Evolutionary conservation across 2,797 vertebrate species (phyloP).

Genomic region (Gila robusta): DNA sequence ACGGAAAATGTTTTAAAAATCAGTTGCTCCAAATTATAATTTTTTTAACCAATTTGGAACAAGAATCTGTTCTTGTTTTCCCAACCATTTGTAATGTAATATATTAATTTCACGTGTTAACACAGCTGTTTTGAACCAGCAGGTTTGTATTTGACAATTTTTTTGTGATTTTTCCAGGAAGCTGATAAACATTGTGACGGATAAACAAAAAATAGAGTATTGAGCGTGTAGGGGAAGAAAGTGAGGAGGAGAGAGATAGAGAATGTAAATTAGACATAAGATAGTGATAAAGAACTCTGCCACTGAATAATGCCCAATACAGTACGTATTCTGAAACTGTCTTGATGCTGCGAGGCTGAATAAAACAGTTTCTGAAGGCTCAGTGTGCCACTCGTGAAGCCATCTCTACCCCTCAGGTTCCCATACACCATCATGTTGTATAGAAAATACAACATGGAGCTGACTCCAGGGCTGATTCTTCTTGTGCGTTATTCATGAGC

Average conservation of each 20-base stretch:
- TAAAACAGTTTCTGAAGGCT: constrained; percentile 58
- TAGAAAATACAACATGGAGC: constrained; percentile 27
- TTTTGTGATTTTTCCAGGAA: constrained; percentile 49
- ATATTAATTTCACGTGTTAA: constrained; percentile 1
- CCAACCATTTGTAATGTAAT: background rate
- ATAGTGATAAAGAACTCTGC: constrained; percentile 48
- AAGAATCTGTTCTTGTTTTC: background rate
- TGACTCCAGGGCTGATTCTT: constrained; percentile 13
- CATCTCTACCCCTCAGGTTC: constrained; percentile 16
- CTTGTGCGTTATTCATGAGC: constrained; percentile 55
- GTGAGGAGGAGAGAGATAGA: constrained; percentile 6
- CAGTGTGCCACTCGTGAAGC: constrained; percentile 1
- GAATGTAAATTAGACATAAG: constrained; percentile 53
- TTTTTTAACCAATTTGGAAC: background rate
- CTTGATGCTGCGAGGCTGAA: constrained; percentile 47
- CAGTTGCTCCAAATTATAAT: background rate
- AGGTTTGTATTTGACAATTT: constrained; percentile 5
- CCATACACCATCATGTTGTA: constrained; percentile 14
- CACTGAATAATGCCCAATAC: constrained; percentile 49
- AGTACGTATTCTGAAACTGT: constrained; percentile 32
- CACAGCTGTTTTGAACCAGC: background rate
- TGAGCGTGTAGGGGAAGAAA: constrained; percentile 17
- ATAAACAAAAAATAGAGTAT: constrained; percentile 57
- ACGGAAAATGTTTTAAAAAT: background rate
- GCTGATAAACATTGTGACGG: constrained; percentile 41